Evolutionary conservation across 92 coral and sea anemone species (phyloP).

Genomic region (Parazoanthus darwini): DNA sequence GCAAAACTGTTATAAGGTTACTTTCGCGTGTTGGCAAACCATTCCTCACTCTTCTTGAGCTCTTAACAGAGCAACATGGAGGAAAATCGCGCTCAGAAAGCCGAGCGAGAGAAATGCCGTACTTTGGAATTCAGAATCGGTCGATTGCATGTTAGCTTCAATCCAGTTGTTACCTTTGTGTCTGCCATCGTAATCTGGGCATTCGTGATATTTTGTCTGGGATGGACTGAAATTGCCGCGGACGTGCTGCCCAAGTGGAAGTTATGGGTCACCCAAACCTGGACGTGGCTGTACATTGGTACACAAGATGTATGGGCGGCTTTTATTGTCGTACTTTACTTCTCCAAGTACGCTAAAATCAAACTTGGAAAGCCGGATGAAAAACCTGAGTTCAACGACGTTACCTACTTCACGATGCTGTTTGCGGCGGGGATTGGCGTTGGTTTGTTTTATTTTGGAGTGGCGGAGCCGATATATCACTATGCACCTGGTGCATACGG

Average conservation of each 20-base stretch:
- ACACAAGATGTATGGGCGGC: not conserved
- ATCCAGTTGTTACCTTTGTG: not conserved
- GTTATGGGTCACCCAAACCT: not conserved
- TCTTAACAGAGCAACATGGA: not conserved
- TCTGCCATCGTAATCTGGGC: not conserved
- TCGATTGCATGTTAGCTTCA: not conserved
- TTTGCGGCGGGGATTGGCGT: conserved; percentile 11
- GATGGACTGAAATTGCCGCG: not conserved
- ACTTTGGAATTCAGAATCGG: conserved; percentile 24
- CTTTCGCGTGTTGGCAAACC: too few species aligned
- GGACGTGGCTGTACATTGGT: conserved; percentile 7
- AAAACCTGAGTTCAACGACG: not conserved
- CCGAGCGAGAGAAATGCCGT: conserved; percentile 24
- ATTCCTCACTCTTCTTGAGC: too few species aligned
- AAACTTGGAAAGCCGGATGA: not conserved
- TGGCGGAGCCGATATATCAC: conserved; percentile 41
- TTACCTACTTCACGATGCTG: not conserved
- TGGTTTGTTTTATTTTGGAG: not conserved
- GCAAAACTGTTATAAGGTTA: too few species aligned
- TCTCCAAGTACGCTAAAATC: not conserved
- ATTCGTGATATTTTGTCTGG: conserved; percentile 1
- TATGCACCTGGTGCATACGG: conserved; percentile 36
- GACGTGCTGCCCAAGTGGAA: not conserved
- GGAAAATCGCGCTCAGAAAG: not conserved
- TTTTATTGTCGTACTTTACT: not conserved